A percentile compares a stretch with the other conserved stretches of the same genome.
phyloP scores from a whole-genome alignment of 2,113 vertebrate genomes.

The Melanostigma gelatinosum region DNA sequence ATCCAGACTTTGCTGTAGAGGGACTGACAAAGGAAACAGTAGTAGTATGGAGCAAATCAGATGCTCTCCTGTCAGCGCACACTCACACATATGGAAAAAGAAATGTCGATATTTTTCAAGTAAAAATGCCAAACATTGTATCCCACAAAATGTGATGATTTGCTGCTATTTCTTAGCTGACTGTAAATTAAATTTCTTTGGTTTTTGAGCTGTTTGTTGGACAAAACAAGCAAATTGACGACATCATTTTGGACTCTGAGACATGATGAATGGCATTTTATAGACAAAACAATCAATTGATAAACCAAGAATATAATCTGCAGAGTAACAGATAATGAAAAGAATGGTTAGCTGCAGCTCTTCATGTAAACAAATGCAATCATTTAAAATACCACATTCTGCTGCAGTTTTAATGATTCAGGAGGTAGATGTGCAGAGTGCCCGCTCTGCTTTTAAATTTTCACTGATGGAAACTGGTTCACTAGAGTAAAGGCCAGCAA shows the following conservation, averaged over 20 bases:
- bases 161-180: neutral
- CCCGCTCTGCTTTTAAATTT: neutral
- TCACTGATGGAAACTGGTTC: neutral
- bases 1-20: neutral
- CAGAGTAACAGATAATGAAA: neutral
- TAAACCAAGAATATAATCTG: neutral
- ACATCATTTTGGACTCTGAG: neutral
- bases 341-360: neutral
- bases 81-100: neutral
- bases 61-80: neutral
- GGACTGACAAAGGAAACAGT: neutral
- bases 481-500: neutral
- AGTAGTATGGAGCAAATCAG: neutral
- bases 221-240: neutral
- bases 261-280: neutral
- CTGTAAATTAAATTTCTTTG: neutral
- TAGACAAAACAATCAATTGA: neutral
- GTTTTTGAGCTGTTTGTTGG: neutral
- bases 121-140: neutral
- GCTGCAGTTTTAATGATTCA: neutral
- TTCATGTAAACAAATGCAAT: neutral
- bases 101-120: neutral
- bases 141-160: neutral
- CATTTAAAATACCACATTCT: neutral
- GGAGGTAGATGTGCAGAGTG: neutral